Base-by-base conservation (phyloP, 37 sponge, comb jelly and placozoan species). In the Crambe crambe region DNA sequence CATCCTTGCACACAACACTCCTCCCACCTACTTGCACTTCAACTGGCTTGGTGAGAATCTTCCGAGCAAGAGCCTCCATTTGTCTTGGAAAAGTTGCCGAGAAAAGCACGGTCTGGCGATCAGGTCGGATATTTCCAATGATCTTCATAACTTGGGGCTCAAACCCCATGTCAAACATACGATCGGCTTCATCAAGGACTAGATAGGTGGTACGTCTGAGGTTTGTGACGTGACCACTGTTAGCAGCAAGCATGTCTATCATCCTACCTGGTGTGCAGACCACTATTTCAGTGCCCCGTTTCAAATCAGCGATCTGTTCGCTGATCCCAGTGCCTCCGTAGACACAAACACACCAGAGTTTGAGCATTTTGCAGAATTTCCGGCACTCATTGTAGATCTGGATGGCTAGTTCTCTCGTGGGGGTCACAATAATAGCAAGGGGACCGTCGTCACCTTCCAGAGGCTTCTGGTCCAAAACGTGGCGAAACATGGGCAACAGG, bases 161-260 rank as follows among this genome's bases (percentile, higher is more conserved):
- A 78, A 98, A 98, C 21, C 99, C 99, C 90, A 98, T 90, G 73
- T 98, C 99, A 80, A 98, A 98, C 99, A 98, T 98, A 0, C 99
- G 76, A 82, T 98, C 99, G 58, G 99, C 99, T 75, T 98, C 99
- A 58, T 98, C 99, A 56, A 98, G 68, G 37, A 98, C 99, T 2
- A 96, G 78, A 72, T 98, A 98, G 17, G 99, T 98, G 29, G 89
- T 78, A 15, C 99, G 80, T n/a, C 86, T 78, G 39, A 89, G 73
- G 60, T 98, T 98, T 10, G 99, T 98, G 15, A 98, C 99, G 29
- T 87, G 71, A 25, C 99, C 99, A 42, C 78, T 93, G 84, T 98
- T 98, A 9, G 94, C 99, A 2, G 95, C 88, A 70, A 98, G 80
- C 92, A 98, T 91, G 74, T 98, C 99, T 54, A 98, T 98, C 99